Base-by-base conservation (phyloP, 2,113 vertebrate genomes). In the Callospermophilus lateralis region DNA sequence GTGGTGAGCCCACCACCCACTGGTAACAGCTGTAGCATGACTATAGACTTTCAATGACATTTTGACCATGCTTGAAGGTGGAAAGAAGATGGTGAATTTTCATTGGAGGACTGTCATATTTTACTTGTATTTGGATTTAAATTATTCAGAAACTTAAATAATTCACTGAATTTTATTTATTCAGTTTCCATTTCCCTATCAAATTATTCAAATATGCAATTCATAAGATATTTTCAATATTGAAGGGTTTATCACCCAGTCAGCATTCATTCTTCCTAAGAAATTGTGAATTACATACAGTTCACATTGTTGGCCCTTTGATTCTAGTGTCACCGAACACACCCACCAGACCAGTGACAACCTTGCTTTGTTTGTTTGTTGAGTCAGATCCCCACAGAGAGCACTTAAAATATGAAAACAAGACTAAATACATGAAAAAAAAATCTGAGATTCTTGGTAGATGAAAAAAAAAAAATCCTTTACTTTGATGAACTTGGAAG, bases 61-160 rank as follows among this genome's bases (percentile, higher is more conserved):
- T 90, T 84, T 58, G 17, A 84, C 7, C 30, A 17, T 51, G 37
- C 32, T 78, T 17, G 8, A 30, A 84, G 45, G 6, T 19, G 55
- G 70, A 48, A 85, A 63, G 22, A 26, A 70, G 70, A 61, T 34
- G 73, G 39, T 85, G 16, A 70, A 8, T 70, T 70, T 84, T 70
- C 34, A 78, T 6, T 78, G 26, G 12, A 26, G 4, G 32, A 79
- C 19, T 45, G 37, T 30, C 22, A 74, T 34, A 11, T 26, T 77
- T 77, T 77, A 24, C 22, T 45, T 37, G 84, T 7, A 48, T 78
- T 72, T 61, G 34, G 74, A 85, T 76, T 51, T 70, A 61, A 92
- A 77, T 88, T 55, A 84, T 80, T 86, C n/a, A 86, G 20, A 11
- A 15, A 42, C 15, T 70, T 87, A 83, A 94, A 72, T 87, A 63